Evolutionary conservation across 1,140 invertebrate genomes (phyloP).

Genomic region (Rhyzopertha dominica): DNA sequence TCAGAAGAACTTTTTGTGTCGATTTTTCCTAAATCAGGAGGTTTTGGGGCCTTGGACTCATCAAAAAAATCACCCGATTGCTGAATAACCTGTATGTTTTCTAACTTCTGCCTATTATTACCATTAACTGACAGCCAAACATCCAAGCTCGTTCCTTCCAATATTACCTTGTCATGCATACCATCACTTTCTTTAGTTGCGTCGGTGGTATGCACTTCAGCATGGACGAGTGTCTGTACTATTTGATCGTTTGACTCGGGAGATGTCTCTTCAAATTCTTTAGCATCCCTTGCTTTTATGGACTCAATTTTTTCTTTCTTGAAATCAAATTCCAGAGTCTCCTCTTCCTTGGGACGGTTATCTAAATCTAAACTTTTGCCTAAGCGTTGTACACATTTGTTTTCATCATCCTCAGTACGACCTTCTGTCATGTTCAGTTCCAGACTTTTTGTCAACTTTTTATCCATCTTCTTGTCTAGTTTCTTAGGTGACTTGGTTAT

Average conservation of each 20-base stretch:
- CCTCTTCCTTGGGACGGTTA: slow-evolving; percentile 23
- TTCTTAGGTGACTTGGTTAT: slow-evolving; percentile 66
- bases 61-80: slow-evolving; percentile 46
- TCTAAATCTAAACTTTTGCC: slow-evolving; percentile 45
- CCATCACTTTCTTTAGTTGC: slow-evolving; percentile 19
- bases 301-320: slow-evolving; percentile 57
- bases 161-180: slow-evolving; percentile 38
- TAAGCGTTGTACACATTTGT: slow-evolving; percentile 33
- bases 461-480: slow-evolving; percentile 57
- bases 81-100: slow-evolving; percentile 42
- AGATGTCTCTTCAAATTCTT: slow-evolving; percentile 27
- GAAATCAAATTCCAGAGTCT: slow-evolving; percentile 47
- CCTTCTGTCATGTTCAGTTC: slow-evolving; percentile 46
- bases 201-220: slow-evolving; percentile 35
- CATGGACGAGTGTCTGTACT: slow-evolving; percentile 50
- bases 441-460: slow-evolving; percentile 63
- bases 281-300: slow-evolving; percentile 32
- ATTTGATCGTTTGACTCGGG: slow-evolving; percentile 42
- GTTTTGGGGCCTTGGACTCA: slow-evolving; percentile 30
- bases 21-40: slow-evolving; percentile 35
- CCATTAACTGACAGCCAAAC: slow-evolving; percentile 46
- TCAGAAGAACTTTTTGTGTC: slow-evolving; percentile 41
- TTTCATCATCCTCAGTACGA: slow-evolving; percentile 19
- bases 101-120: slow-evolving; percentile 37
- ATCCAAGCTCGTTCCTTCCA: slow-evolving; percentile 47